These are phyloP conservation scores for Scaptomyza reducta DNA, from an alignment of 2,888 invertebrate genomes.

Conservation along the genomic window DNA sequence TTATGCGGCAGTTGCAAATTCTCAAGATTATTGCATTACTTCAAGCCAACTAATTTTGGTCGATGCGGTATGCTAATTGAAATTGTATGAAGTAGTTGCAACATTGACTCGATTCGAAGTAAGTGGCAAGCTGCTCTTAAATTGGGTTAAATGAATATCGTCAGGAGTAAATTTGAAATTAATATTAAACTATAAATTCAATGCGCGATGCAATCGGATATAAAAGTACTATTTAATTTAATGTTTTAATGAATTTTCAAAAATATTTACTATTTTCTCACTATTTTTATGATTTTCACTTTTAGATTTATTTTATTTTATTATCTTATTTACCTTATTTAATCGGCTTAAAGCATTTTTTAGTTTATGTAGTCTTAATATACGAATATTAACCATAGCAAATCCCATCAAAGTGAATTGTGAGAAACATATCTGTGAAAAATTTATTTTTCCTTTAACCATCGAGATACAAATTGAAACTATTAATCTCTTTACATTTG, in stretches of 20 bases:
- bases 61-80: constrained; percentile 25
- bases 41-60: not conserved
- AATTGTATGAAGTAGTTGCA: constrained; percentile 19
- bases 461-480: not conserved
- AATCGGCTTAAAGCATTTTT: too few species aligned
- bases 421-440: not conserved
- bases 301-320: too few species aligned
- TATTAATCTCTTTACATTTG: not conserved
- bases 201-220: too few species aligned
- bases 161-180: not conserved
- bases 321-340: too few species aligned
- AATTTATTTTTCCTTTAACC: not conserved
- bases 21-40: constrained; percentile 30
- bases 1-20: constrained; percentile 59
- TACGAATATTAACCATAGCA: too few species aligned
- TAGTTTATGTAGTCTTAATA: too few species aligned
- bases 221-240: too few species aligned
- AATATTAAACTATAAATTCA: too few species aligned
- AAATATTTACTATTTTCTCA: too few species aligned
- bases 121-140: not conserved
- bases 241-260: too few species aligned
- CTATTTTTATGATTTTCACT: too few species aligned
- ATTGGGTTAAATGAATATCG: not conserved
- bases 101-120: not conserved
- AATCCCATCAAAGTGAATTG: too few species aligned